Percentiles rank a stretch among this genome's conserved stretches.
phyloP scores from a whole-genome alignment of 2,113 vertebrate species.

The Gymnocephalus cernua region DNA sequence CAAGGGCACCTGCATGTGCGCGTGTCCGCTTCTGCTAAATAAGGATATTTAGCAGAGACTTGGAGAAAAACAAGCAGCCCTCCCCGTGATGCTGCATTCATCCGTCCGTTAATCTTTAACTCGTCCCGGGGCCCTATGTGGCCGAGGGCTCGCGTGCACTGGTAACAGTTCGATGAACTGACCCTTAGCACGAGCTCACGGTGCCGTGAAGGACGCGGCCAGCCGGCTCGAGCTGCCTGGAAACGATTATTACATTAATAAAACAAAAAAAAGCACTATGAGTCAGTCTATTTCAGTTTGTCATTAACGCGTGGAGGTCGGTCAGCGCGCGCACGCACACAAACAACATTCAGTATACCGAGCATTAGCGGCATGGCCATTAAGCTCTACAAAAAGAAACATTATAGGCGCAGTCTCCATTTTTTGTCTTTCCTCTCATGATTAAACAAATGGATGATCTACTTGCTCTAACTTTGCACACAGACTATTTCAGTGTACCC shows the following conservation, averaged over 20 bases:
- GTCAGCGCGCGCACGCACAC: background rate
- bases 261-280: conserved; percentile 27
- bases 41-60: background rate
- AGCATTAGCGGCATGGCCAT: background rate
- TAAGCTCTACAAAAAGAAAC: too few relatives aligned
- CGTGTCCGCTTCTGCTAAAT: background rate
- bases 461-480: background rate
- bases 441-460: background rate
- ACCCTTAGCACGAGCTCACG: conserved; percentile 56
- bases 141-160: conserved; percentile 29
- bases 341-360: background rate
- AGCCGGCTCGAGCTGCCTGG: conserved; percentile 36
- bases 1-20: background rate
- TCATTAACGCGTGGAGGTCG: conserved; percentile 62
- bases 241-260: conserved; percentile 53
- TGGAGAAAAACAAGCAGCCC: conserved; percentile 22
- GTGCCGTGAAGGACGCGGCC: conserved; percentile 58
- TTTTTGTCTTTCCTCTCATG: background rate
- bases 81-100: conserved; percentile 40
- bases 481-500: too few relatives aligned
- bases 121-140: conserved; percentile 22
- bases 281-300: conserved; percentile 24
- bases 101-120: conserved; percentile 72
- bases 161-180: conserved; percentile 61
- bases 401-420: too few relatives aligned